Conservation (phyloP, 2,888 invertebrate genomes). For the Calephelis perditalis region DNA sequence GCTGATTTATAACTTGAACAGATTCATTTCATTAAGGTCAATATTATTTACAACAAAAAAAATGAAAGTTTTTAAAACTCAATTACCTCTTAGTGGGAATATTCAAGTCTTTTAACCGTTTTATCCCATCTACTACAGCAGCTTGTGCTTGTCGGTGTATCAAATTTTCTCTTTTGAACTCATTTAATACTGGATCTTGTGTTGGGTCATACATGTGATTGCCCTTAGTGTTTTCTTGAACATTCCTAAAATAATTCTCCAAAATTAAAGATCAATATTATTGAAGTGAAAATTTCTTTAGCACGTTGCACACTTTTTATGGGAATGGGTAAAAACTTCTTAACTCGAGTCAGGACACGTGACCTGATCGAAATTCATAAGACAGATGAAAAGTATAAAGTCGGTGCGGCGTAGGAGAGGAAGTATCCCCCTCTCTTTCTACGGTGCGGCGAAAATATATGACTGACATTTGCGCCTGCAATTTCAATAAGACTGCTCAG, state of each 20-base stretch:
- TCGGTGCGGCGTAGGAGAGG: no score
- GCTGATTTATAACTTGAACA: background rate
- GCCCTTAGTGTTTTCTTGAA: slow-evolving; percentile 83
- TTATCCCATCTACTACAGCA: slow-evolving; percentile 89
- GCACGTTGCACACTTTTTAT: background rate
- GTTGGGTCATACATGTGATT: slow-evolving; percentile 79
- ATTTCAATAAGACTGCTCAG: no score
- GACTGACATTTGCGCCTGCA: no score
- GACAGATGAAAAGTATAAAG: no score
- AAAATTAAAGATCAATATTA: slow-evolving; percentile 13
- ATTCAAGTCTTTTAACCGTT: slow-evolving; percentile 84
- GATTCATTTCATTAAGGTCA: no score
- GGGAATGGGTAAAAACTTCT: no score
- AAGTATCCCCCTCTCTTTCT: no score
- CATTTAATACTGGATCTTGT: slow-evolving; percentile 90
- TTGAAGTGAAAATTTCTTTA: background rate
- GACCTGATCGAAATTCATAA: no score
- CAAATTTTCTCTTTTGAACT: slow-evolving; percentile 93
- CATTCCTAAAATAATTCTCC: slow-evolving; percentile 44
- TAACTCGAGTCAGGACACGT: no score
- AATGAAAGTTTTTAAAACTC: background rate
- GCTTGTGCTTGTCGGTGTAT: slow-evolving; percentile 93
- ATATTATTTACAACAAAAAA: background rate
- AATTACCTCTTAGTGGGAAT: slow-evolving; percentile 84
- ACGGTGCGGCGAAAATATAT: no score